phyloP scores from a whole-genome alignment of 2,113 vertebrate species.

The Macroglossus sobrinus region DNA sequence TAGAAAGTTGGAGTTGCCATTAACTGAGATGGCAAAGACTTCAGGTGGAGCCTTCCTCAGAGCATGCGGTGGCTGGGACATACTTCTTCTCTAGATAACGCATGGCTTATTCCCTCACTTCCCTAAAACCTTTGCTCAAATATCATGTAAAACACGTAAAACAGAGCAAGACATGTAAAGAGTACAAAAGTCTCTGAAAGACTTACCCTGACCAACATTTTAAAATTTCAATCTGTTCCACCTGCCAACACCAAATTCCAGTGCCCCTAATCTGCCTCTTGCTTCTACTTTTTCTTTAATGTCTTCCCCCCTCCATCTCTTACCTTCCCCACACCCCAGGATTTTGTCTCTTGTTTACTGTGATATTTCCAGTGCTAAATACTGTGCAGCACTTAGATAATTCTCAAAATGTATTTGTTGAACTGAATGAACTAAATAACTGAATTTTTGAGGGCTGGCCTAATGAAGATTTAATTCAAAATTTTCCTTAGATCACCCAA shows the following conservation, averaged over 20 bases:
- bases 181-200: neutral
- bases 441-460: neutral
- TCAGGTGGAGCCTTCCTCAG: neutral
- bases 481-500: neutral
- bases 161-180: too few species aligned
- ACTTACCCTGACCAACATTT: neutral
- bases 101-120: neutral
- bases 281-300: neutral
- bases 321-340: accelerated
- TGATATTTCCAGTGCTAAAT: neutral
- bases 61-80: neutral
- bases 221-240: neutral
- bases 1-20: neutral
- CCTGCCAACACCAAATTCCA: neutral
- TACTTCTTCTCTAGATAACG: neutral
- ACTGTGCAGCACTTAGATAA: neutral
- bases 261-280: neutral
- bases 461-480: neutral
- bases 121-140: neutral
- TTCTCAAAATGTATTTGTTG: neutral
- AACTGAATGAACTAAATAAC: neutral
- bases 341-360: neutral
- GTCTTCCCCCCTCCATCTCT: neutral
- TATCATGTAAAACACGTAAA: neutral
- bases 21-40: neutral